phyloP scores from a whole-genome alignment of 2,113 vertebrate genomes.

The Amia ocellicauda region DNA sequence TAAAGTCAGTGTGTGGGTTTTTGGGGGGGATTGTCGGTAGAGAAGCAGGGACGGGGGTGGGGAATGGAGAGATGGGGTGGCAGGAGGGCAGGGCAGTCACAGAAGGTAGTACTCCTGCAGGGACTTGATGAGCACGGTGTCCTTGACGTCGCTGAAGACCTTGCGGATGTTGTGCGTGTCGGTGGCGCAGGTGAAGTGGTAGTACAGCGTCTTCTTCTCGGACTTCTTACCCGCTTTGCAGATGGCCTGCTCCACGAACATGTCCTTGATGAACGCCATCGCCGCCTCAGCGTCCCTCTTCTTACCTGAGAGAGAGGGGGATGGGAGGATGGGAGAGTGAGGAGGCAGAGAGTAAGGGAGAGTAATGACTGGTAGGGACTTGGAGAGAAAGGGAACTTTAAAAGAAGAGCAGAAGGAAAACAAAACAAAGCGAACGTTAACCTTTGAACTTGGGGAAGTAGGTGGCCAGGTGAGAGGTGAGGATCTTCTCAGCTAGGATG shows the following conservation, averaged over 20 bases:
- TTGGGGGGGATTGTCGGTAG: too few relatives aligned
- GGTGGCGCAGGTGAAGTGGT: constrained; percentile 86
- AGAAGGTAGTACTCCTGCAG: constrained; percentile 65
- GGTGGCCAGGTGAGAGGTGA: constrained; percentile 70
- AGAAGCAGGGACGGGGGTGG: constrained; percentile 25
- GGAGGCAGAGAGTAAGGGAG: constrained; percentile 2
- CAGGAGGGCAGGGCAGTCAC: too few relatives aligned
- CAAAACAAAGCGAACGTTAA: constrained; percentile 36
- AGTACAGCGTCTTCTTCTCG: constrained; percentile 62
- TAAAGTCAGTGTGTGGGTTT: too few relatives aligned
- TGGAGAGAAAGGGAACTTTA: too few relatives aligned
- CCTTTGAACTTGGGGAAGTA: constrained; percentile 77
- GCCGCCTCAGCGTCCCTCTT: constrained; percentile 59
- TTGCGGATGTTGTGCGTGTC: constrained; percentile 82
- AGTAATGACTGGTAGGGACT: too few relatives aligned
- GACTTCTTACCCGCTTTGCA: constrained; percentile 39
- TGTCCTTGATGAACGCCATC: constrained; percentile 65
- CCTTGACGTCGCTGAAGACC: constrained; percentile 79
- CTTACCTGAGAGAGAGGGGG: constrained; percentile 52
- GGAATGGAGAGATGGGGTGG: constrained; percentile 9
- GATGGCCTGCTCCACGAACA: constrained; percentile 64
- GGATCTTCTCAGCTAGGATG: constrained; percentile 81
- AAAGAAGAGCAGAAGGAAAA: not conserved
- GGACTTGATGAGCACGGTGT: constrained; percentile 72
- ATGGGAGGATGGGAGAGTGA: not conserved